phyloP scores from a whole-genome alignment of 2,113 vertebrate species.

The Bubalus kerabau region DNA sequence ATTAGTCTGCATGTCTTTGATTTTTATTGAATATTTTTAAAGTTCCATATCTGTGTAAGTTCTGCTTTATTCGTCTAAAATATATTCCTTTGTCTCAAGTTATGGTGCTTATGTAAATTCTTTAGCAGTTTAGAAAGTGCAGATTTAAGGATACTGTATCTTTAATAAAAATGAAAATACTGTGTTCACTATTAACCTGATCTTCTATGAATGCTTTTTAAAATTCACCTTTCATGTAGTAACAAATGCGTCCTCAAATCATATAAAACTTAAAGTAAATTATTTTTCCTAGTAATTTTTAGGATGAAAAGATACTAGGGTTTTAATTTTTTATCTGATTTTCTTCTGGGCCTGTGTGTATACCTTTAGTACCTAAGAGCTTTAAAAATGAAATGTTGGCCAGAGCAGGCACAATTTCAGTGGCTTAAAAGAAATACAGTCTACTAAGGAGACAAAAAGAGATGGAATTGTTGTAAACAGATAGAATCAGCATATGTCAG shows the following conservation, averaged over 20 bases:
- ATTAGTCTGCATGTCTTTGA: not conserved
- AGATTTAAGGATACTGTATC: not conserved
- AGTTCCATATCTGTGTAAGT: not conserved
- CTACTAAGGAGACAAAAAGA: conserved; percentile 16
- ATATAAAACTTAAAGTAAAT: not conserved
- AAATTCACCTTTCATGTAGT: not conserved
- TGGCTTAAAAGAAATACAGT: not conserved
- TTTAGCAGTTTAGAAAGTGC: not conserved
- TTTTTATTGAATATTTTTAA: conserved; percentile 19
- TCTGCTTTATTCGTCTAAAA: not conserved
- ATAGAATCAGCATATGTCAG: not conserved
- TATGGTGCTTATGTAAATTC: not conserved
- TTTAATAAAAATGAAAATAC: conserved; percentile 18
- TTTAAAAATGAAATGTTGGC: conserved; percentile 20
- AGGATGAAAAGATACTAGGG: not conserved
- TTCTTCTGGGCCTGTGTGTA: not conserved
- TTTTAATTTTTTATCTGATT: conserved; percentile 14
- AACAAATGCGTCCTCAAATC: conserved; percentile 11
- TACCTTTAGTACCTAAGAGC: not conserved
- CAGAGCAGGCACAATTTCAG: not conserved
- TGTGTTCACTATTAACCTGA: conserved; percentile 8
- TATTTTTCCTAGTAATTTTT: not conserved
- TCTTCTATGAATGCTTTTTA: conserved; percentile 34
- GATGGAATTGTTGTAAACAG: not conserved
- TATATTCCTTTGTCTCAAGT: not conserved